Base-by-base conservation (phyloP, 2,113 vertebrate species). In the Rhadina sibilatrix region DNA sequence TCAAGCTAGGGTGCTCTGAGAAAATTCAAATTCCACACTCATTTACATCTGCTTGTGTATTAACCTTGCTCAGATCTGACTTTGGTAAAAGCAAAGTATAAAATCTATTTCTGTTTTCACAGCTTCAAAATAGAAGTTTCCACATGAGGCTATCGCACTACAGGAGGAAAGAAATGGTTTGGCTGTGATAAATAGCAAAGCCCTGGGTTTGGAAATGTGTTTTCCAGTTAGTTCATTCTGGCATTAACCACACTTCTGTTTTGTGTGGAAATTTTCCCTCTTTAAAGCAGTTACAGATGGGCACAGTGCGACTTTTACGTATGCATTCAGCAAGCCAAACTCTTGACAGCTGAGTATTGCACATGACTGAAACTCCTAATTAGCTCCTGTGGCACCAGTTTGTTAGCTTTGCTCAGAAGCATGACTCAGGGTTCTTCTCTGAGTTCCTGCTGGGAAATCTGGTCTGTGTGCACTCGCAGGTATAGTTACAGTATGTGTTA, bases 51-150 rank as follows among this genome's bases (percentile, higher is more conserved):
- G 11, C 65, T 76, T 59, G 8, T 59, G 4, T 74, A 46, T 80
- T 72, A 74, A 16, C 19, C 1, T 77, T 77, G 40, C 21, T 91
- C 22, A 66, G n/a, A 19, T 50, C 63, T 63, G 61, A 46, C 30
- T 78, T 70, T 54, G 23, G 50, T 90, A 44, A 93, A 80, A 90
- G 20, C 28, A 31, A 74, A 90, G 46, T 56, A 31, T 61, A 90
- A 87, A 78, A 86, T 70, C 33, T 87, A 52, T 83, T 95, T 84
- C 66, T 91, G 15, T 88, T 96, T 92, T 87, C 83, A 65, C 37
- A 77, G 56, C 78, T 92, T 95, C 93, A 84, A 97, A 96, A 91
- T 75, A 95, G 56, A 87, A 91, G 54, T 96, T 97, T 95, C 93
- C 91, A 86, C 61, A 64, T 59, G 78, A 93, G 27, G 28, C 53